Evolutionary conservation across 2,113 vertebrate genomes (phyloP).

Genomic region (Grammomys dolichurus): DNA sequence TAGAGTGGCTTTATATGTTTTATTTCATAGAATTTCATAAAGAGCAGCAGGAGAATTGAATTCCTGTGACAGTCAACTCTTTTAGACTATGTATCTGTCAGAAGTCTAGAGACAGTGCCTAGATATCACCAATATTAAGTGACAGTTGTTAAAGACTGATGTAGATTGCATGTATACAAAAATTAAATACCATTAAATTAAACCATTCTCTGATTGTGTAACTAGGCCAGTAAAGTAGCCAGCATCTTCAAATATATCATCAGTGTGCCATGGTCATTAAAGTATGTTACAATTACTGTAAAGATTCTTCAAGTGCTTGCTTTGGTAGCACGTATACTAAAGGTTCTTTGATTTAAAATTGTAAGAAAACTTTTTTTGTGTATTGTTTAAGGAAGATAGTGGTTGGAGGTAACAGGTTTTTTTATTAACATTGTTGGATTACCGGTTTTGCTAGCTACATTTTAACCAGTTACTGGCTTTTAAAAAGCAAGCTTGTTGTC

Average conservation of each 20-base stretch:
- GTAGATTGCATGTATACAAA: neutral
- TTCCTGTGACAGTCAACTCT: neutral
- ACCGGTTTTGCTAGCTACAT: neutral
- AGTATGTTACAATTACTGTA: constrained; percentile 38
- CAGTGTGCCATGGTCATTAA: neutral
- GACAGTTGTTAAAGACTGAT: constrained; percentile 13
- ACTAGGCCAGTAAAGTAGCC: constrained; percentile 29
- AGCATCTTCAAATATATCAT: neutral
- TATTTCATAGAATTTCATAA: constrained; percentile 2
- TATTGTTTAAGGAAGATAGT: neutral
- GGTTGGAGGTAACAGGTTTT: neutral
- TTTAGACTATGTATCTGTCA: neutral
- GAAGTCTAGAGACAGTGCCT: neutral
- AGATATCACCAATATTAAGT: neutral
- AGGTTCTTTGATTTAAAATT: neutral
- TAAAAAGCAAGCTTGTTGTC: neutral
- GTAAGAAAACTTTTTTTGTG: neutral
- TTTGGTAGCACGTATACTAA: neutral
- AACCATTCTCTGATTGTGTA: neutral
- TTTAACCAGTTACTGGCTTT: constrained; percentile 36
- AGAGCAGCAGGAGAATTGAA: neutral
- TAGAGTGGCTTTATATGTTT: neutral
- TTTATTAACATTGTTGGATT: neutral
- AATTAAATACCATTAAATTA: constrained; percentile 2
- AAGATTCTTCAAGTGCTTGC: neutral